Conservation (phyloP, 2,888 invertebrate genomes). For the Pachymerium ferrugineum region DNA sequence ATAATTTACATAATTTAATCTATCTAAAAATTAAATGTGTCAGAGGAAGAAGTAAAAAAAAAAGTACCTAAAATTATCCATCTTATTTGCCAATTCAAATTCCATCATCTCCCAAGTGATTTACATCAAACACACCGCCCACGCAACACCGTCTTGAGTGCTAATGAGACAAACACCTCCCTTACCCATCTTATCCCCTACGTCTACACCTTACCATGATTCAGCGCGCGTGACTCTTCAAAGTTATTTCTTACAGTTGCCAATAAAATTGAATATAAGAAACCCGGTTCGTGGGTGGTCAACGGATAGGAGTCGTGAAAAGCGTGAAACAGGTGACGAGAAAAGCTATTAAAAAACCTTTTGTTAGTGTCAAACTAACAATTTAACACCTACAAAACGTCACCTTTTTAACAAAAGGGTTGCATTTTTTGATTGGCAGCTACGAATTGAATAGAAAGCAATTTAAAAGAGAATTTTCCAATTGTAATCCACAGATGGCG, state of each 20-base stretch:
- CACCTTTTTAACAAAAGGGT: background rate
- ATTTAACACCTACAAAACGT: slow-evolving; percentile 11
- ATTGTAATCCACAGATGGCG: background rate
- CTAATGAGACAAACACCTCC: slow-evolving; percentile 27
- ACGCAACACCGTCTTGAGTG: slow-evolving; percentile 23
- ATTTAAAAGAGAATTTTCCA: background rate
- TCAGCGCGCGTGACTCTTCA: slow-evolving; percentile 26
- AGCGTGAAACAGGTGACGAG: slow-evolving; percentile 24
- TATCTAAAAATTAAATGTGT: background rate
- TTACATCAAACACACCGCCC: slow-evolving; percentile 19
- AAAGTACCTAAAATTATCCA: background rate
- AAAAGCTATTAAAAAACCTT: background rate
- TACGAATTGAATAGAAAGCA: no score
- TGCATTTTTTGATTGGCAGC: background rate
- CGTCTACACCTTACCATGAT: slow-evolving; percentile 20
- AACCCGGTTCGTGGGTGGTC: slow-evolving; percentile 7
- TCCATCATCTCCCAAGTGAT: slow-evolving; percentile 11
- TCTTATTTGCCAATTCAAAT: slow-evolving; percentile 25
- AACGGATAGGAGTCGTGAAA: background rate
- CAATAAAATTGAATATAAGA: slow-evolving; percentile 27
- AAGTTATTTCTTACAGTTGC: background rate
- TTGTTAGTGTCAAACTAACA: slow-evolving; percentile 14
- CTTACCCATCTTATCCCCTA: background rate
- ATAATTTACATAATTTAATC: slow-evolving; percentile 17
- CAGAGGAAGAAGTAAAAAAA: background rate